Evolutionary conservation across 1,140 invertebrate genomes (phyloP), one percentile per base, ranked within the genome.

Genomic region (Tribolium castaneum): DNA sequence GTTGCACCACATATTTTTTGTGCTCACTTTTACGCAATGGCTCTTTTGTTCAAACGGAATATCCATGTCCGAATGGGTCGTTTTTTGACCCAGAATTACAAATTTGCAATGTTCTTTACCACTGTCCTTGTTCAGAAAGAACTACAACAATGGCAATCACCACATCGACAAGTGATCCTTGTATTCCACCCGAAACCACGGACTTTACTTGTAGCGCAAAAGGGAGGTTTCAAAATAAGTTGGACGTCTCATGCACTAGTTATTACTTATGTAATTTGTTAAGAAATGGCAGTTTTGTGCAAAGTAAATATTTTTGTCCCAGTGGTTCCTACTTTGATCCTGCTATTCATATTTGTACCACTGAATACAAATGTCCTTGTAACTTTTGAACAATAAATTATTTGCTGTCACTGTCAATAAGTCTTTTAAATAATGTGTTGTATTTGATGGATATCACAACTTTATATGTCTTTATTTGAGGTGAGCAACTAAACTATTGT

Each of bases 181-280:
- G 35, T 13, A 6, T 25, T 9, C 22, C 12, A 39, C 9, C 52
- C n/a, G 4, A 51, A 77, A 35, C 49, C 52, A 72, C 35, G 59
- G 59, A 50, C 6, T 78, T 78, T 25, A 25, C 13, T 62, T 78
- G 71, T 54, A 49, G 19, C 6, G 56, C 39, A 30, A 72, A 73
- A 25, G 77, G 77, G 10, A 52, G 59, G 25, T 78, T 75, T 75
- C 49, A 7, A 6, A 70, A 78, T 14, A 9, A n/a, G 7, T 7
- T 22, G 2, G 77, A 78, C 49, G 6, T 30, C 10, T 52, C 49
- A 16, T 74, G 35, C n/a, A 75, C 16, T 14, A 49, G 30, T 4
- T 78, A 62, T 70, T 62, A 62, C 35, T 45, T 74, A 30, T 75
- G 77, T 66, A 72, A 78, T 25, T 45, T 78, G 3, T 49, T 78